A percentile compares a stretch with the other conserved stretches of the same genome.
phyloP scores from a whole-genome alignment of 2,888 invertebrate species.

The Frankliniella intonsa region DNA sequence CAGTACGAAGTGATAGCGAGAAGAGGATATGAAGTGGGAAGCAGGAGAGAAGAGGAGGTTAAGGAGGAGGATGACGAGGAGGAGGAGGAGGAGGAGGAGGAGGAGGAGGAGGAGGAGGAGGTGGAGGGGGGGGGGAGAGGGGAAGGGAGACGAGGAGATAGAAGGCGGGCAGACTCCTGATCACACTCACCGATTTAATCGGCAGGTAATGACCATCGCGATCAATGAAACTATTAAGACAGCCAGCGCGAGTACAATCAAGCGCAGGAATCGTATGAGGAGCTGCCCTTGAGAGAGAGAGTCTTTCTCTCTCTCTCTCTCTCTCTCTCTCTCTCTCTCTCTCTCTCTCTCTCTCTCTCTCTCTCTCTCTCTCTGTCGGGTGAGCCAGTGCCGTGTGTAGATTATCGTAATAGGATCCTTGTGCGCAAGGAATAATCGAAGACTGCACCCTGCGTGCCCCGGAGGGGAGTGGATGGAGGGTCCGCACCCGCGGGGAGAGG shows the following conservation, averaged over 20 bases:
- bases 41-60: no score
- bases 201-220: neutral
- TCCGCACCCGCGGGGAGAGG: neutral
- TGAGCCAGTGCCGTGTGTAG: neutral
- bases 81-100: no score
- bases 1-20: no score
- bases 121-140: no score
- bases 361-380: neutral
- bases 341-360: neutral
- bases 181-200: neutral
- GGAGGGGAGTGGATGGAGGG: neutral
- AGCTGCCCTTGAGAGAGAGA: neutral
- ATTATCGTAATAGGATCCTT: constrained; percentile 22
- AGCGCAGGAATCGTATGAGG: neutral
- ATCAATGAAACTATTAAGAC: constrained; percentile 17
- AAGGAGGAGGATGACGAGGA: no score
- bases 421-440: constrained; percentile 3
- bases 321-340: neutral
- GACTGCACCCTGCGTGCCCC: neutral
- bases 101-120: no score
- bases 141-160: no score
- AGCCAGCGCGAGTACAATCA: neutral
- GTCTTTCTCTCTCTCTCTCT: neutral
- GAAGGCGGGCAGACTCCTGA: neutral
- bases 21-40: no score